These are phyloP conservation scores for Leucozona laternaria DNA, from an alignment of 2,888 invertebrate species.

Conservation along the genomic window DNA sequence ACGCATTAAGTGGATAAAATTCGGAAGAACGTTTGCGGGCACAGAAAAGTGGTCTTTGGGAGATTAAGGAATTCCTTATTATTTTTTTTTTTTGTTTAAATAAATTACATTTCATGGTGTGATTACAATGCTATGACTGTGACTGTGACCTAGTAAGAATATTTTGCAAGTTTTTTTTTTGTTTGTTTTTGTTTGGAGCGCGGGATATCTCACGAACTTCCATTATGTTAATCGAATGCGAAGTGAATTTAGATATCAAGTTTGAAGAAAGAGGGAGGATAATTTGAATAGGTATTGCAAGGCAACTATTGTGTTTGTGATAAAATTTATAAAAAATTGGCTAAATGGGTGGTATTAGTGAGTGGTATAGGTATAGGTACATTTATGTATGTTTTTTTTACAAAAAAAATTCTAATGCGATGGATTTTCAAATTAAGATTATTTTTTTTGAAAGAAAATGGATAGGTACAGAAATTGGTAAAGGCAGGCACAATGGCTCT, in stretches of 20 bases:
- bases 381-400: too few relatives aligned
- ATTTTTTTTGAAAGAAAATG: too few relatives aligned
- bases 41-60: conserved; percentile 34
- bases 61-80: conserved; percentile 35
- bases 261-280: background rate
- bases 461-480: too few relatives aligned
- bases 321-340: background rate
- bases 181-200: background rate
- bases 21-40: conserved; percentile 47
- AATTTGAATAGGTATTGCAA: background rate
- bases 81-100: background rate
- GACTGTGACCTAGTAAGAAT: conserved; percentile 26
- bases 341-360: too few relatives aligned
- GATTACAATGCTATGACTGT: conserved; percentile 16
- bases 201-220: conserved; percentile 3
- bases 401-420: too few relatives aligned
- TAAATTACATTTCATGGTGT: conserved; percentile 53
- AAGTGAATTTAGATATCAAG: conserved; percentile 40
- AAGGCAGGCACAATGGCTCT: too few relatives aligned
- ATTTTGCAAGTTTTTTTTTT: background rate
- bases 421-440: too few relatives aligned
- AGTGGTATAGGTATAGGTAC: too few relatives aligned
- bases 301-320: background rate
- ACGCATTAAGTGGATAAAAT: conserved; percentile 68
- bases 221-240: conserved; percentile 33